Evolutionary conservation across 1,140 invertebrate species (phyloP), one percentile per base, ranked within the genome.

Genomic region (Diuraphis noxia): DNA sequence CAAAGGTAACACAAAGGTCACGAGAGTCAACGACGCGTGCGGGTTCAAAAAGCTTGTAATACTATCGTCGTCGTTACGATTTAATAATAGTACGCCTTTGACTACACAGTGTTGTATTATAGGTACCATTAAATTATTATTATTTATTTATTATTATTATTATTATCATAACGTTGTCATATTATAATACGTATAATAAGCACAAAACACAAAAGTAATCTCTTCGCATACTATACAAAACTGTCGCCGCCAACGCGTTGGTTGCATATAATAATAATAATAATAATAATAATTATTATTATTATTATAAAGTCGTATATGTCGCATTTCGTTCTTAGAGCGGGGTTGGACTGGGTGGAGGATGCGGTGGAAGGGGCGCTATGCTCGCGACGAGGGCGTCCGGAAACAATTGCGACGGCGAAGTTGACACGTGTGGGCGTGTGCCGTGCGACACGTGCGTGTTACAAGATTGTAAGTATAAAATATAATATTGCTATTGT

Each of bases 371-470:
- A 36, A 17, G 81, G 79, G 38, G 81, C n/a, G n/a, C 41, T 41
- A 34, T 85, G 82, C 17, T 1, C 19, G 6, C n/a, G 4, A n/a
- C n/a, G 84, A 43, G 46, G 46, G 85, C 46, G 85, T 87, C 46
- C 46, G 34, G 85, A 87, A 87, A 87, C 46, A 52, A 87, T 87
- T 40, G 85, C 34, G 46, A 87, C 41, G 82, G n/a, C 46, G 46
- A 87, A 23, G 85, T 87, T 52, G 85, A 87, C 46, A 25, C 5
- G 46, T 10, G 85, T 87, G 85, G 43, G 85, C 30, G 46, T 86
- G 19, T 43, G 25, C 82, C 17, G 56, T n/a, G n/a, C 3, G 56
- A 5, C 56, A n/a, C n/a, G 56, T n/a, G n/a, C n/a, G 30, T 72
- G 56, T 72, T 72, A 72, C 56, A 72, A 72, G 4, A 72, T 13